A percentile compares a stretch with the other conserved stretches of the same genome.
Conservation (phyloP, 2,888 invertebrate species). For the Platycheirus rosarum region DNA sequence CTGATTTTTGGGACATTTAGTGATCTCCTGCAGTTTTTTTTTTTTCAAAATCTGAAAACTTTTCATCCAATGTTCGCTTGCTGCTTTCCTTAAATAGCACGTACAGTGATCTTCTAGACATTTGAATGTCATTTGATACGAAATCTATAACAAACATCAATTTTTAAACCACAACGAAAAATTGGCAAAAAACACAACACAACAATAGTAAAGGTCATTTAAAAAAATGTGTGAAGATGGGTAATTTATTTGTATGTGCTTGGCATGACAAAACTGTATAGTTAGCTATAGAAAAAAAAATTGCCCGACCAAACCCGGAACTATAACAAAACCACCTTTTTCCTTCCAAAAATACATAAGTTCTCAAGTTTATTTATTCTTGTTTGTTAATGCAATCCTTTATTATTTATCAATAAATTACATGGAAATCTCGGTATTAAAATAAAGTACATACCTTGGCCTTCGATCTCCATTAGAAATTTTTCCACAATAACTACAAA, state of each 20-base stretch:
- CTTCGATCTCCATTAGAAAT: background rate
- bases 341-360: background rate
- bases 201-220: too few relatives aligned
- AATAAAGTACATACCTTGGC: slow-evolving; percentile 8
- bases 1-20: too few relatives aligned
- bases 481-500: slow-evolving; percentile 8
- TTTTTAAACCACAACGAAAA: too few relatives aligned
- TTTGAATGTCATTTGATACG: too few relatives aligned
- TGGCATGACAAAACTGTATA: background rate
- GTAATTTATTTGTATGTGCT: background rate
- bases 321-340: slow-evolving; percentile 1
- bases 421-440: background rate
- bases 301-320: background rate
- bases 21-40: too few relatives aligned
- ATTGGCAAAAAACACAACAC: background rate
- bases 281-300: background rate
- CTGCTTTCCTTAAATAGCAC: too few relatives aligned
- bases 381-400: background rate
- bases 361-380: background rate
- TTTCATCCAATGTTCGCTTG: too few relatives aligned
- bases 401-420: background rate
- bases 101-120: too few relatives aligned
- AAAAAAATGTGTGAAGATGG: too few relatives aligned
- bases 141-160: too few relatives aligned
- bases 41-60: too few relatives aligned